phyloP scores from a whole-genome alignment of 2,888 invertebrate genomes.

The Patella caerulea region DNA sequence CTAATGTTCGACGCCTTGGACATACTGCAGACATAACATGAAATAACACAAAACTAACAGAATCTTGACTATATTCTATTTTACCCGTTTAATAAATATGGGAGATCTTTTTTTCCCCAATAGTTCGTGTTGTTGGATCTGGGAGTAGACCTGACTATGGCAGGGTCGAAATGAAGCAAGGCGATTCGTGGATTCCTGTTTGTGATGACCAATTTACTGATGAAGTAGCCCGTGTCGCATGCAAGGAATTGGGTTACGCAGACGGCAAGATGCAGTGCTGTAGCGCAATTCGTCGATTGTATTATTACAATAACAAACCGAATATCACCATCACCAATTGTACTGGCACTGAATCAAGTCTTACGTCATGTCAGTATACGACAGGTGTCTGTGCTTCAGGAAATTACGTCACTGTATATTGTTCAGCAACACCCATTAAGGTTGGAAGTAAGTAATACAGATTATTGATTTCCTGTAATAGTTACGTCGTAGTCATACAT shows the following conservation, averaged over 20 bases:
- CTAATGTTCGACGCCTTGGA: no score
- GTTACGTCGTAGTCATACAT: no score
- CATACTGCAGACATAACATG: no score
- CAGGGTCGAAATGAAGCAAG: constrained; percentile 50
- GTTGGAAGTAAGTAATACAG: no score
- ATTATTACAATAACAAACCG: not conserved
- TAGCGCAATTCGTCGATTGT: constrained; percentile 45
- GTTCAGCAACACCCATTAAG: constrained; percentile 29
- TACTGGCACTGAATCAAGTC: constrained; percentile 41
- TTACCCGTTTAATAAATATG: no score
- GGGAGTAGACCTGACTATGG: constrained; percentile 48
- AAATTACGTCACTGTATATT: constrained; percentile 48
- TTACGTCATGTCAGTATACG: constrained; percentile 43
- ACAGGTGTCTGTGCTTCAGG: constrained; percentile 34
- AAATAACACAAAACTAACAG: no score
- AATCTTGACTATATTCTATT: no score
- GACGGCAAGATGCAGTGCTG: constrained; percentile 48
- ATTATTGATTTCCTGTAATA: no score
- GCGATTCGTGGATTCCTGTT: constrained; percentile 51
- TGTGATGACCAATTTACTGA: constrained; percentile 52
- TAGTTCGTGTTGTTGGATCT: constrained; percentile 48
- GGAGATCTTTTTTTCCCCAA: not conserved
- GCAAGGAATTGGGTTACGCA: constrained; percentile 48
- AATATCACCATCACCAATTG: constrained; percentile 46
- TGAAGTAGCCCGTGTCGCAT: constrained; percentile 48